These are phyloP conservation scores for Phataginus tetradactyla DNA, from an alignment of 2,797 vertebrate species.

Conservation along the genomic window DNA sequence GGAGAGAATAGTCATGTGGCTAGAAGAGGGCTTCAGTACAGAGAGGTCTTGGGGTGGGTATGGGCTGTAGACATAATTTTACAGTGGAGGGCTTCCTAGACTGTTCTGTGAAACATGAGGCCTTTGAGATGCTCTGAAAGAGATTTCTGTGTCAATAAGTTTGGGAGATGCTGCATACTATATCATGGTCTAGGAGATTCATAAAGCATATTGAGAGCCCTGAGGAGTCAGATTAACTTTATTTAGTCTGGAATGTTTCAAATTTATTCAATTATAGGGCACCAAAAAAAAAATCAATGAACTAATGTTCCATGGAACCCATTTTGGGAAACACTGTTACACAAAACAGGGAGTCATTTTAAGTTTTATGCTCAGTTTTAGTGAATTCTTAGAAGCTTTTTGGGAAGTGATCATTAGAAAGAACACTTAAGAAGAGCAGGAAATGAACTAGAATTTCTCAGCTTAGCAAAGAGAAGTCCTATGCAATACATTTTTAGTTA, in stretches of 20 bases:
- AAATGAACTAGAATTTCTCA: conserved; percentile 65
- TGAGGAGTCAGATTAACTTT: conserved; percentile 45
- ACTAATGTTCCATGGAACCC: conserved; percentile 48
- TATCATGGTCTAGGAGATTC: background rate
- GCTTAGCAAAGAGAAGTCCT: conserved; percentile 35
- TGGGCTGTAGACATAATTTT: background rate
- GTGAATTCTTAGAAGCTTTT: conserved; percentile 47
- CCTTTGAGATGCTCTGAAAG: background rate
- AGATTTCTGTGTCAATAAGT: background rate
- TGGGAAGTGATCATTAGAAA: conserved; percentile 57
- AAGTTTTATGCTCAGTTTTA: conserved; percentile 53
- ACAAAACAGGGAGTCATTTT: conserved; percentile 52
- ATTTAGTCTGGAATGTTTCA: conserved; percentile 39
- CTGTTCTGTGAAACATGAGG: background rate
- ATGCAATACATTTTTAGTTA: conserved; percentile 47
- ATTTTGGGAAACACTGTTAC: background rate
- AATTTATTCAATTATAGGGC: conserved; percentile 26
- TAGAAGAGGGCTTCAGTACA: background rate
- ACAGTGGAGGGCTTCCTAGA: background rate
- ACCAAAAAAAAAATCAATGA: conserved; percentile 42
- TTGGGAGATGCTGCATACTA: background rate
- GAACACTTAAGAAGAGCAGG: conserved; percentile 52
- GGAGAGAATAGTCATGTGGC: background rate
- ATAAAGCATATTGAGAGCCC: background rate
- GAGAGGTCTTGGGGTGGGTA: background rate